Percentiles rank a stretch among this genome's conserved stretches.
phyloP scores from a whole-genome alignment of 2,113 vertebrate genomes.

The Peromyscus maniculatus region DNA sequence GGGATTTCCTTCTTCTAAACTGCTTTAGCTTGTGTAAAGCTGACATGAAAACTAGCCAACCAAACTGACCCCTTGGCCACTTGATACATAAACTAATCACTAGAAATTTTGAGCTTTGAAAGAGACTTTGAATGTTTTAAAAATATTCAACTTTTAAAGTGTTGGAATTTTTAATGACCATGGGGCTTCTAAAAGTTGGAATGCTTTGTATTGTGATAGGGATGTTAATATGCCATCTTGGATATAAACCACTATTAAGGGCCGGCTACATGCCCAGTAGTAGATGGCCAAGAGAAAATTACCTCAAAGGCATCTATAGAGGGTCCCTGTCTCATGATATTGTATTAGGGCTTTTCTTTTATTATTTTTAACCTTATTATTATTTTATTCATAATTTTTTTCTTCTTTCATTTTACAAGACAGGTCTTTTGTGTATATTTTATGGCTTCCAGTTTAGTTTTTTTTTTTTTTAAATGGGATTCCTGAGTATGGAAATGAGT shows the following conservation, averaged over 20 bases:
- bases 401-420: neutral
- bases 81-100: neutral
- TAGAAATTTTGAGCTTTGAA: neutral
- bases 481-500: neutral
- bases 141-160: neutral
- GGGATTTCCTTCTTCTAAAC: neutral
- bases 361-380: neutral
- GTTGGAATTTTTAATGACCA: neutral
- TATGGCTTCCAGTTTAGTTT: neutral
- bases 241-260: neutral
- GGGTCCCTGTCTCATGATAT: neutral
- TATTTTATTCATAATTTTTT: neutral
- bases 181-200: neutral
- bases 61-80: neutral
- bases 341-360: neutral
- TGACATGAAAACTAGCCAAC: neutral
- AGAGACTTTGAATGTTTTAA: neutral
- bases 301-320: neutral
- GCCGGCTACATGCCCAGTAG: neutral
- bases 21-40: neutral
- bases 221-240: neutral
- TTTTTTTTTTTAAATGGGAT: neutral
- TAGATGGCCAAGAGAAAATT: neutral
- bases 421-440: neutral
- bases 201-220: neutral